Evolutionary conservation across 2,113 vertebrate genomes (phyloP), one percentile per base, ranked within the genome.

Genomic region (Addax nasomaculatus): DNA sequence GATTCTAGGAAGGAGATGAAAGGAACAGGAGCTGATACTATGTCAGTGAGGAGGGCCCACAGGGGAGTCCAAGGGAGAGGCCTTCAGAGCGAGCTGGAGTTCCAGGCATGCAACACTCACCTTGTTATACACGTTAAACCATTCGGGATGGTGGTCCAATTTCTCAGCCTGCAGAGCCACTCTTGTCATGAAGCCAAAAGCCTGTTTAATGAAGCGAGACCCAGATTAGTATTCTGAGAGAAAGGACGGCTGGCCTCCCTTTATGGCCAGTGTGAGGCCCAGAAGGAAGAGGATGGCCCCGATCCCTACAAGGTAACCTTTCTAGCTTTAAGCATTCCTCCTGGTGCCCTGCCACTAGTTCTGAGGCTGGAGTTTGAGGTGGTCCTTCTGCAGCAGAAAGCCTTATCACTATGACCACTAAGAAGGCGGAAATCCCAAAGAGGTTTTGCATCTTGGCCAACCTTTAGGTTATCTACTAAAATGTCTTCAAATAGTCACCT

Each of bases 61-160:
- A 4, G 39, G 47, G 5, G 47, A 51, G 76, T 62, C 78, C 88
- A 11, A 62, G 39, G 47, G 39, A 45, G 76, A 76, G 51, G 49
- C 25, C 83, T 70, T 90, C 17, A 29, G 25, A 53, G 25, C 8
- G 19, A 49, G 29, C 3, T 17, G 10, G 39, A 16, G 15, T 64
- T 80, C 45, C 30, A 27, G n/a, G 53, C 49, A 3, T 14, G 47
- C 43, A 2, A 51, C 85, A 17, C 97, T 98, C 98, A 99, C 99
- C 99, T 99, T 99, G 62, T 99, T 99, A 97, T 99, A 99, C 60
- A 99, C 99, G 0, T 99, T 99, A 90, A 99, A 99, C 99, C 99
- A 99, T 96, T 99, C 99, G 0, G 99, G 99, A 70, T 99, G 99
- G 81, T 99, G 99, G 95, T 99, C 99, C 97, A 99, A 88, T 89